Evolutionary conservation across 1,140 invertebrate genomes (phyloP), one percentile per base, ranked within the genome.

Genomic region (Patella vulgata): DNA sequence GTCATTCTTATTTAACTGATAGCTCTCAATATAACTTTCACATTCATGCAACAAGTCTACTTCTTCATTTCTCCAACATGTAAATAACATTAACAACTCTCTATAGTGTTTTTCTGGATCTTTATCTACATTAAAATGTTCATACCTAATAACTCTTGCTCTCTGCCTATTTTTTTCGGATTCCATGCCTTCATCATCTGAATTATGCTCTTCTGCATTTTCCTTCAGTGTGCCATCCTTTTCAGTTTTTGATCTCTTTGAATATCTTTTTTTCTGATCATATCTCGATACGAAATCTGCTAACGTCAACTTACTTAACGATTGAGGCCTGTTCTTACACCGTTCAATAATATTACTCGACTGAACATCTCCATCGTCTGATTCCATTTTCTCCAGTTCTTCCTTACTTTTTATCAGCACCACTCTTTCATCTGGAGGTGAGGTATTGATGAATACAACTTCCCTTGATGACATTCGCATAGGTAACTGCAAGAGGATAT

Each of bases 361-460:
- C 17, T 52, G 19, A 36, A 68, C 44, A 25, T 68, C 56, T 30
- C 54, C 63, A 28, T 46, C 55, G 30, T 56, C 40, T 23, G 30
- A 36, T n/a, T 30, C 40, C 23, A 67, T 21, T 12, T 46, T 23
- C 25, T 63, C 27, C 4, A 63, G 51, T 14, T 23, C 9, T 30
- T 43, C 19, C 36, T 40, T 12, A n/a, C 3, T 21, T 56, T 71
- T 71, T 14, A 71, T 36, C 25, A 71, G 36, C 27, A 30, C 23
- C 1, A 59, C 56, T 46, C 61, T 46, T 23, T 68, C 40, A 14
- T 59, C 53, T 39, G 62, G 62, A 14, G 50, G 51, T 9, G 44
- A 25, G 11, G 71, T 74, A 40, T 71, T 65, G n/a, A 74, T 39
- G 57, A 68, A 73, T 23, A 61, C 25, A 21, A 71, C 28, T 17